These are phyloP conservation scores for Tursiops truncatus DNA, from an alignment of 2,113 vertebrate genomes.

Conservation along the genomic window DNA sequence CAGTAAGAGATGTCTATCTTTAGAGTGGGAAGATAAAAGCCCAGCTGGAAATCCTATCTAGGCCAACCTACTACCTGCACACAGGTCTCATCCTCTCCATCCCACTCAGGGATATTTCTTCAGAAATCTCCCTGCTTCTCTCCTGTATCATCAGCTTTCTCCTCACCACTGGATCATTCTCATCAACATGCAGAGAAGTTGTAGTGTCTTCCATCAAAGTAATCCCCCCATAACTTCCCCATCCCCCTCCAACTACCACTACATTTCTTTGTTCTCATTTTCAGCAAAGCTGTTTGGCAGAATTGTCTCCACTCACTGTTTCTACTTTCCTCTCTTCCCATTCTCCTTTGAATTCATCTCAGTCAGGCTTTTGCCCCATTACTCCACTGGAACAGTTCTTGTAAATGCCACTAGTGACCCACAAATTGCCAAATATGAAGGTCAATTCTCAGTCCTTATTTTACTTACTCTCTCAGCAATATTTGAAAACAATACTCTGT, in stretches of 20 bases:
- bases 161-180: not conserved
- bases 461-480: not conserved
- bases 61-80: not conserved
- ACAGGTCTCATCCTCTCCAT: not conserved
- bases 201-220: not conserved
- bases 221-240: not conserved
- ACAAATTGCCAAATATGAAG: not conserved
- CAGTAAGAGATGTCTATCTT: not conserved
- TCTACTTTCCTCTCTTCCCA: not conserved
- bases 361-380: not conserved
- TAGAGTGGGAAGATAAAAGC: not conserved
- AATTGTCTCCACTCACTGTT: not conserved
- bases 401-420: not conserved
- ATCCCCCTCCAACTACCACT: not conserved
- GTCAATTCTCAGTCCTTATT: not conserved
- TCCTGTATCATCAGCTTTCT: not conserved
- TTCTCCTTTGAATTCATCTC: not conserved
- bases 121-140: not conserved
- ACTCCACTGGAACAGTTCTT: not conserved
- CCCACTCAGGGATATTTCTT: not conserved
- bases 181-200: not conserved
- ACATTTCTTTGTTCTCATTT: not conserved
- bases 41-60: not conserved
- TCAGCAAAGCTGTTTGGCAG: not conserved
- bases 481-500: not conserved